These are phyloP conservation scores for Pristionchus arcanus DNA, from an alignment of 2,888 invertebrate species.

Conservation along the genomic window DNA sequence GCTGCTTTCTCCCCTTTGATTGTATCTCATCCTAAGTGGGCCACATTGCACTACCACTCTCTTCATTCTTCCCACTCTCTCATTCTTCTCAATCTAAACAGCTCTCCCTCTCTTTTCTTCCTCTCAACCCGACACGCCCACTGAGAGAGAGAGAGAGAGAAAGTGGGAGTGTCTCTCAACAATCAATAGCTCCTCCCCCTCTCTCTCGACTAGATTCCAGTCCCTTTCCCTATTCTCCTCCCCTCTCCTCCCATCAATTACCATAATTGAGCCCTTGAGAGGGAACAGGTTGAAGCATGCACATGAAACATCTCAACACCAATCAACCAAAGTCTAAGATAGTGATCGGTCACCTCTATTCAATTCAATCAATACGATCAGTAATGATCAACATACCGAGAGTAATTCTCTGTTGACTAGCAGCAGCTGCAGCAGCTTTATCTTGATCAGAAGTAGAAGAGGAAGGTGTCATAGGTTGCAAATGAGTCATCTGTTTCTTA, in stretches of 20 bases:
- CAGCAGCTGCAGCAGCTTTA: conserved; percentile 37
- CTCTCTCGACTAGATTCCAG: neutral
- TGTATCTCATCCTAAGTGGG: conserved; percentile 48
- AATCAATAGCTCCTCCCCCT: conserved; percentile 33
- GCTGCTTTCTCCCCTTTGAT: conserved; percentile 37
- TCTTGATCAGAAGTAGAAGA: conserved; percentile 17
- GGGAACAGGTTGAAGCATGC: neutral
- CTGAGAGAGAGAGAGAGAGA: neutral
- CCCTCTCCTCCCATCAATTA: neutral
- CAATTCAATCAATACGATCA: neutral
- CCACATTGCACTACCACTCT: conserved; percentile 23
- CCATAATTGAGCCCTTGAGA: neutral
- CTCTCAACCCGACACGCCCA: neutral
- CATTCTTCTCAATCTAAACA: neutral
- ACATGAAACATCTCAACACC: neutral
- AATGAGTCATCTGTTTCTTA: conserved; percentile 57
- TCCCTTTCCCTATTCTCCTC: neutral
- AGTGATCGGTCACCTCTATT: neutral
- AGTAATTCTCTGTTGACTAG: conserved; percentile 72
- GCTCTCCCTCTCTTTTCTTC: neutral
- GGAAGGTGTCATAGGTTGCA: conserved; percentile 38
- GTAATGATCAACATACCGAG: conserved; percentile 64
- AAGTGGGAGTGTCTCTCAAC: neutral
- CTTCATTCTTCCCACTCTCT: neutral
- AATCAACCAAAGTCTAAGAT: no score